These are phyloP conservation scores for Porites divaricata DNA, from an alignment of 92 coral and sea anemone genomes.

Conservation along the genomic window DNA sequence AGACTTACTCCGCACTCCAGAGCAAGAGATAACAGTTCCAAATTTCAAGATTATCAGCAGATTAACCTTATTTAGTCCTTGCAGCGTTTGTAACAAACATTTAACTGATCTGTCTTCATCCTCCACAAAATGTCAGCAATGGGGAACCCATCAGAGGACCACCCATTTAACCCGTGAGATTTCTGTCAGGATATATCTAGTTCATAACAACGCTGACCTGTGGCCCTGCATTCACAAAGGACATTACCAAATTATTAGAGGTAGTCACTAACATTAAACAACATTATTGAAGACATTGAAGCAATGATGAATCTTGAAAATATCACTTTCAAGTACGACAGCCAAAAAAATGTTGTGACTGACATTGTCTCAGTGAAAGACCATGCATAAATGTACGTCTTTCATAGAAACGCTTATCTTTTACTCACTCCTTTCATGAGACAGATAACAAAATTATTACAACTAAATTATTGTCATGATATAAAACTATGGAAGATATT, in stretches of 20 bases:
- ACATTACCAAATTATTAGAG: neutral
- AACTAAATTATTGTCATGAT: no score
- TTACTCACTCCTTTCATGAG: no score
- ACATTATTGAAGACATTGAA: neutral
- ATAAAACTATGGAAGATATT: no score
- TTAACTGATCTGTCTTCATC: slow-evolving; percentile 6
- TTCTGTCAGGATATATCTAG: neutral
- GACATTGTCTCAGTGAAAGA: neutral
- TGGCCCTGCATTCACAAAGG: neutral
- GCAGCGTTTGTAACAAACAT: slow-evolving; percentile 17
- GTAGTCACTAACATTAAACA: neutral
- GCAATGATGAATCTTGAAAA: slow-evolving; percentile 5
- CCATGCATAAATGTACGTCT: no score
- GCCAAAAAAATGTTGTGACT: slow-evolving; percentile 1
- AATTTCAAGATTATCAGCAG: slow-evolving; percentile 40
- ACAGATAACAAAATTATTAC: no score
- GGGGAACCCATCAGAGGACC: no score
- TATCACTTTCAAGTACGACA: neutral
- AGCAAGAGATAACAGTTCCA: slow-evolving; percentile 27
- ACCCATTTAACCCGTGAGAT: no score
- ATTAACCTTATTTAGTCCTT: slow-evolving; percentile 12
- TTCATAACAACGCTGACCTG: neutral
- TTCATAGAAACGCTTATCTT: no score
- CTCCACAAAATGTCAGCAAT: no score
- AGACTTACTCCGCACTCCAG: slow-evolving; percentile 40